phyloP scores from a whole-genome alignment of 2,113 vertebrate species.

The Pavo muticus region DNA sequence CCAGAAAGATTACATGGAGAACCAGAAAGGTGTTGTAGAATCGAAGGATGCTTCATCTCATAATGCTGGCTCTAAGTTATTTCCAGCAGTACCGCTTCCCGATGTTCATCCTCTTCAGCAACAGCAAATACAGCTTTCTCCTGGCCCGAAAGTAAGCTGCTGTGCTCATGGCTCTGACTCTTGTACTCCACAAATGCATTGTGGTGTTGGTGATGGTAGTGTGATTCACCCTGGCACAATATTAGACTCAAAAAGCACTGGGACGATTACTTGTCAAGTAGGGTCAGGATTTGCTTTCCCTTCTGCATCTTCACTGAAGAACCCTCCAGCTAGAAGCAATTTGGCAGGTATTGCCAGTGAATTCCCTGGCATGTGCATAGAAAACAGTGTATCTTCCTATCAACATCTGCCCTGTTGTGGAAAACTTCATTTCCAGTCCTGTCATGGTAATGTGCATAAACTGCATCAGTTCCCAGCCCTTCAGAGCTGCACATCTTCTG shows the following conservation, averaged over 20 bases:
- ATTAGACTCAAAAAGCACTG: conserved; percentile 79
- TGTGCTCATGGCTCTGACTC: conserved; percentile 87
- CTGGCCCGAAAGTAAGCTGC: conserved; percentile 93
- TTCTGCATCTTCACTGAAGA: conserved; percentile 76
- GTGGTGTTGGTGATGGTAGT: conserved; percentile 77
- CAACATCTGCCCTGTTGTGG: conserved; percentile 87
- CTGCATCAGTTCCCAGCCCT: conserved; percentile 79
- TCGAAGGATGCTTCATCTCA: conserved; percentile 91
- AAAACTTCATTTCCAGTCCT: conserved; percentile 83
- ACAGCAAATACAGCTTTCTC: conserved; percentile 80
- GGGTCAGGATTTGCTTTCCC: conserved; percentile 81
- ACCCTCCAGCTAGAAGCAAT: conserved; percentile 70
- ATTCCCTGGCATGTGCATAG: conserved; percentile 78
- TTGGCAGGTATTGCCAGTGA: conserved; percentile 69
- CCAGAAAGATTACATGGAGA: conserved; percentile 93
- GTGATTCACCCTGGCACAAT: conserved; percentile 80
- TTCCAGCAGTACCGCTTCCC: conserved; percentile 84
- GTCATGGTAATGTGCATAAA: conserved; percentile 75
- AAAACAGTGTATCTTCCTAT: conserved; percentile 78
- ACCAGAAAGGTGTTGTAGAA: conserved; percentile 84
- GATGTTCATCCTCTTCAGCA: conserved; percentile 82
- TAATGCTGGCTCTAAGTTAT: conserved; percentile 78
- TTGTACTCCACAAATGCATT: conserved; percentile 76
- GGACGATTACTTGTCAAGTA: conserved; percentile 84
- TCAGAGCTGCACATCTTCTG: conserved; percentile 81